These are phyloP conservation scores for Balaenoptera acutorostrata DNA, from an alignment of 2,113 vertebrate species.

Conservation along the genomic window DNA sequence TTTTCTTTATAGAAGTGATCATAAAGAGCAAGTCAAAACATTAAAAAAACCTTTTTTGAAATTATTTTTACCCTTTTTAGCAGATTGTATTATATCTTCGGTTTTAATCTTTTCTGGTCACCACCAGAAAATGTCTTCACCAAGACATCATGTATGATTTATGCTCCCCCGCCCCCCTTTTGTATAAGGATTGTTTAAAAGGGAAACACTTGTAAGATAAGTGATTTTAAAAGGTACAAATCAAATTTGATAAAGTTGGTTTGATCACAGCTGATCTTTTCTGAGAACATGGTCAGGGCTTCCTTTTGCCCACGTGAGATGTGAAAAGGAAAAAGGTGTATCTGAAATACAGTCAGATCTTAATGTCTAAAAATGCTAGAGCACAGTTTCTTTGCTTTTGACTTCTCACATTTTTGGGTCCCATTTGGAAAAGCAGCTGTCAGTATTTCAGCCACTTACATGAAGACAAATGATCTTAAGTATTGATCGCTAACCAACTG, in stretches of 20 bases:
- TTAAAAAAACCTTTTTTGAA: not conserved
- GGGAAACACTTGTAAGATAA: not conserved
- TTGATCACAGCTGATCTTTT: constrained; percentile 16
- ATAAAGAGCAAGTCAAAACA: constrained; percentile 11
- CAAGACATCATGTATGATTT: not conserved
- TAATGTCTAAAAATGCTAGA: not conserved
- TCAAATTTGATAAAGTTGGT: not conserved
- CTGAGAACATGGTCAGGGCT: not conserved
- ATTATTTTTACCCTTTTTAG: not conserved
- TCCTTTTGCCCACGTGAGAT: not conserved
- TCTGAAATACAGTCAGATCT: not conserved
- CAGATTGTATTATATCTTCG: not conserved
- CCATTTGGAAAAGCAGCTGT: not conserved
- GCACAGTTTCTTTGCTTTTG: constrained; percentile 14
- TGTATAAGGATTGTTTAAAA: constrained; percentile 29
- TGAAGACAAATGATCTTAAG: not conserved
- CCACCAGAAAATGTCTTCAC: not conserved
- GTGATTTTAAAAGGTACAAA: not conserved
- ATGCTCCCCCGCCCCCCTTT: not conserved
- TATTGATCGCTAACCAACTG: not conserved
- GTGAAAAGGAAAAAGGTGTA: not conserved
- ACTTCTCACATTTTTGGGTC: not conserved
- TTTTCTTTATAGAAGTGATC: not conserved
- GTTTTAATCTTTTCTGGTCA: constrained; percentile 7
- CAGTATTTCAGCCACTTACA: not conserved